Percentiles rank a stretch among this genome's conserved stretches.
Evolutionary conservation across 1,140 invertebrate genomes (phyloP).

Genomic region (Oreohelix idahoensis): DNA sequence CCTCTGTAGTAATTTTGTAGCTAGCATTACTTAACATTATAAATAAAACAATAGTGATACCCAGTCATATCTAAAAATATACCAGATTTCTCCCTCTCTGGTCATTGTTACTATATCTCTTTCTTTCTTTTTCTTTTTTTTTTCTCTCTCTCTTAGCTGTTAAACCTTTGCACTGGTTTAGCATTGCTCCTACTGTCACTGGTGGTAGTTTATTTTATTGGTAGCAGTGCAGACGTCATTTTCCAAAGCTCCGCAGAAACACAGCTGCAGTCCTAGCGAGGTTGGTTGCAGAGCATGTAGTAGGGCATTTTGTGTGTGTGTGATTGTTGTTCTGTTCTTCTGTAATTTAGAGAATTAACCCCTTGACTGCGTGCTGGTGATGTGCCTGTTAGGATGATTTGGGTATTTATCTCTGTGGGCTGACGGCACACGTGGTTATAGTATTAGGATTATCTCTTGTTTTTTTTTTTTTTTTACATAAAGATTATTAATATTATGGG

Average conservation of each 20-base stretch:
- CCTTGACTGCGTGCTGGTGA: too few relatives aligned
- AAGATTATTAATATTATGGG: too few relatives aligned
- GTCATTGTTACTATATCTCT: not conserved
- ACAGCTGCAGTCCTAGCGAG: not conserved
- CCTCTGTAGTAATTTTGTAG: too few relatives aligned
- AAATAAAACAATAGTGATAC: too few relatives aligned
- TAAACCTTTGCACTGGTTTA: conserved; percentile 57
- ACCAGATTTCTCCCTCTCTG: too few relatives aligned
- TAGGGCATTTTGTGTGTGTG: not conserved
- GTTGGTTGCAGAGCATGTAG: not conserved
- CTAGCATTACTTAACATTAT: too few relatives aligned
- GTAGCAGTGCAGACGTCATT: conserved; percentile 53
- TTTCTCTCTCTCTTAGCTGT: conserved; percentile 52
- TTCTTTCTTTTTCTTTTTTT: not conserved
- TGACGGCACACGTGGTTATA: too few relatives aligned
- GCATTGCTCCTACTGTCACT: conserved; percentile 52
- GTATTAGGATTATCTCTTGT: too few relatives aligned
- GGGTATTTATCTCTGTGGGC: too few relatives aligned
- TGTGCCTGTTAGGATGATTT: too few relatives aligned
- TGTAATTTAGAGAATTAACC: not conserved
- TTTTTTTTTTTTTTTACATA: too few relatives aligned
- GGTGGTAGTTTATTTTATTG: conserved; percentile 55
- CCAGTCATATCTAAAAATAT: too few relatives aligned
- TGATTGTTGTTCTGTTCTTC: not conserved
- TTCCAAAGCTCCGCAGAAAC: conserved; percentile 41